A percentile compares a stretch with the other conserved stretches of the same genome.
These are phyloP conservation scores for Branchellion lobata DNA, from an alignment of 2,888 invertebrate species.

Conservation along the genomic window DNA sequence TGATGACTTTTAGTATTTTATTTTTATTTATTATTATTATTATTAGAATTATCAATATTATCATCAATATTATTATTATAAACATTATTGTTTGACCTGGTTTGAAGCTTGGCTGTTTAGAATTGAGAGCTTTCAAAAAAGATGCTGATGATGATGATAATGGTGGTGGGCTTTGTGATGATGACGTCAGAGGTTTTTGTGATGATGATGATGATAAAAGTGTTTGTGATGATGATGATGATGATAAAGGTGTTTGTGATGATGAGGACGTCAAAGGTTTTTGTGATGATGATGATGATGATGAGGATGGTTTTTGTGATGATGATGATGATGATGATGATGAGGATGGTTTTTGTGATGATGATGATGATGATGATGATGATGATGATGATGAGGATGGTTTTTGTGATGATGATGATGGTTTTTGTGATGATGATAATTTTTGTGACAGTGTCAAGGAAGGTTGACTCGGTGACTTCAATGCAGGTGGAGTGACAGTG, in stretches of 20 bases:
- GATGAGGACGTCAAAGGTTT: background rate
- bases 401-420: too few species aligned
- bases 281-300: background rate
- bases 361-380: background rate
- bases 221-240: constrained; percentile 6
- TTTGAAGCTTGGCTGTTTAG: background rate
- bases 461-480: too few species aligned
- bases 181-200: background rate
- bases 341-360: background rate
- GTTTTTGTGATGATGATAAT: too few species aligned
- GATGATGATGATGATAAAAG: background rate
- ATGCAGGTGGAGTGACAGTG: too few species aligned
- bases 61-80: background rate
- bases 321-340: background rate
- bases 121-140: background rate
- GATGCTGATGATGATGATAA: background rate
- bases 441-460: too few species aligned
- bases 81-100: background rate
- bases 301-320: background rate
- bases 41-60: background rate
- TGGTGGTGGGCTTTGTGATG: background rate
- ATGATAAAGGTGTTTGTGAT: background rate
- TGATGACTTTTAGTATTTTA: too few species aligned
- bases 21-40: background rate
- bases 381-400: too few species aligned